Evolutionary conservation across 2,113 vertebrate species (phyloP).

Genomic region (Brachypodius melanocephalos): DNA sequence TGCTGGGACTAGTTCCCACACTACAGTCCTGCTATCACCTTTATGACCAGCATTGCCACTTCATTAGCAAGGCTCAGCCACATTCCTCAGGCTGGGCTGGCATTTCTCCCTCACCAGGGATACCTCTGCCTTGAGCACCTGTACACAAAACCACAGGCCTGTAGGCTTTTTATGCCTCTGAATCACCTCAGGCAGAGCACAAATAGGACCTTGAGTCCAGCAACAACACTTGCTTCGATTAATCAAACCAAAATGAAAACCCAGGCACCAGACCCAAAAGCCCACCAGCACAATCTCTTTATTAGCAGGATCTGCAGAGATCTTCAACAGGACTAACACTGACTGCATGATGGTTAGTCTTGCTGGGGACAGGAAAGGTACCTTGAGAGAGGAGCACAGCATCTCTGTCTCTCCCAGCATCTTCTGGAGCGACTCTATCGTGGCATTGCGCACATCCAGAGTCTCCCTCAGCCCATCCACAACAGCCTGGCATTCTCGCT

Average conservation of each 20-base stretch:
- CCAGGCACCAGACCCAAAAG: background rate
- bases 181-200: background rate
- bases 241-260: background rate
- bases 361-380: slow-evolving; percentile 32
- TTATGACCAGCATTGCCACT: background rate
- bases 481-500: slow-evolving; percentile 78
- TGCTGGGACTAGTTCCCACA: background rate
- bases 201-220: background rate
- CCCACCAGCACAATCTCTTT: background rate
- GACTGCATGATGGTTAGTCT: background rate
- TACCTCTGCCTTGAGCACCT: background rate
- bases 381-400: slow-evolving; percentile 87
- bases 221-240: background rate
- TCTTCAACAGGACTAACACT: background rate
- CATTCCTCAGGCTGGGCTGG: background rate
- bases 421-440: slow-evolving; percentile 80
- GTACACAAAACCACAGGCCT: background rate
- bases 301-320: background rate
- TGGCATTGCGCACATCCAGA: slow-evolving; percentile 82
- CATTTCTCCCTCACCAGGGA: background rate
- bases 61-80: background rate
- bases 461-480: slow-evolving; percentile 81
- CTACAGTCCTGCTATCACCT: background rate
- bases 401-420: slow-evolving; percentile 83
- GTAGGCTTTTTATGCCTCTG: background rate